A percentile compares a stretch with the other conserved stretches of the same genome.
Conservation (phyloP, 2,113 vertebrate genomes). For the Chinchilla lanigera region DNA sequence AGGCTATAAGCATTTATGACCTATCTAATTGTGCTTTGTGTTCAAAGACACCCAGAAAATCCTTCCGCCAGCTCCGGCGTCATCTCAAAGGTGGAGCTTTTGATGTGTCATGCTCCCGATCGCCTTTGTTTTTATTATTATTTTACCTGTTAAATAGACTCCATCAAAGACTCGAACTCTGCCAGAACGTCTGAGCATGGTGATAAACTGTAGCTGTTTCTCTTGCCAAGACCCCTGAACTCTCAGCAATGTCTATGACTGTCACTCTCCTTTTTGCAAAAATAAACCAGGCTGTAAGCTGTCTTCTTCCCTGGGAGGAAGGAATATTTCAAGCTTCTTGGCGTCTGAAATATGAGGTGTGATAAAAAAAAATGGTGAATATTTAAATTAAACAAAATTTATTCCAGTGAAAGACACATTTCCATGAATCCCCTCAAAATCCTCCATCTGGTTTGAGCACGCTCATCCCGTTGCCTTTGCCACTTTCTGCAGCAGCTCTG, state of each 20-base stretch:
- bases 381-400: neutral
- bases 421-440: neutral
- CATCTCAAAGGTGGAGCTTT: neutral
- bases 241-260: neutral
- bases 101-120: neutral
- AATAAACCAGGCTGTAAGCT: slow-evolving; percentile 4
- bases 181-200: neutral
- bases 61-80: rapidly evolving
- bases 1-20: neutral
- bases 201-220: slow-evolving; percentile 55
- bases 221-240: slow-evolving; percentile 34
- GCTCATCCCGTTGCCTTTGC: neutral
- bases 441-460: neutral
- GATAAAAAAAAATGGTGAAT: neutral
- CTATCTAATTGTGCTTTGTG: neutral
- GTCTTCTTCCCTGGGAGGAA: neutral
- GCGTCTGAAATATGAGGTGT: neutral
- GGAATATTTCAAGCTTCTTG: neutral
- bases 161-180: neutral
- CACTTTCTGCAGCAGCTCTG: neutral
- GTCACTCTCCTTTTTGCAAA: slow-evolving; percentile 26
- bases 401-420: neutral
- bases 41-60: neutral
- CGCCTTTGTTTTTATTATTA: neutral
- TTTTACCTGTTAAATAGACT: slow-evolving; percentile 17